Conservation (phyloP, 2,888 invertebrate species). For the Drosophila atroscutellata region DNA sequence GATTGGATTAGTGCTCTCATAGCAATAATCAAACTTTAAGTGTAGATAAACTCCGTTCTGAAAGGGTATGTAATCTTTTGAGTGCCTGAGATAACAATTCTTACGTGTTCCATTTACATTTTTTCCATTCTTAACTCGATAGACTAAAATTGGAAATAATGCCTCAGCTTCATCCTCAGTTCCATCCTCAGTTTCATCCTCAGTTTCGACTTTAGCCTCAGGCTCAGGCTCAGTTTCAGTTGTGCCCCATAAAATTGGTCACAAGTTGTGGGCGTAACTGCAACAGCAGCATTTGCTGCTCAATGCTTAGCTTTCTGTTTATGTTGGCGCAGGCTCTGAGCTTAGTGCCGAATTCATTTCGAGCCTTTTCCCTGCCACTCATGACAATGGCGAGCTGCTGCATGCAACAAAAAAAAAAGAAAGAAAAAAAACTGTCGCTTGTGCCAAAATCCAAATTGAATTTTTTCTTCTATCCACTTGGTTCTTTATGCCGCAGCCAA, state of each 20-base stretch:
- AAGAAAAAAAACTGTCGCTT: constrained; percentile 42
- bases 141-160: constrained; percentile 47
- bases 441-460: constrained; percentile 78
- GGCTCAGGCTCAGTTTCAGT: not conserved
- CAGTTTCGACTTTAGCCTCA: constrained; percentile 3
- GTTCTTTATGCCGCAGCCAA: constrained; percentile 55
- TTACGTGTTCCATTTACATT: constrained; percentile 2
- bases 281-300: constrained; percentile 24
- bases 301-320: constrained; percentile 63
- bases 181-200: not conserved
- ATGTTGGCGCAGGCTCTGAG: constrained; percentile 48
- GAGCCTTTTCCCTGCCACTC: constrained; percentile 35
- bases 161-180: constrained; percentile 21
- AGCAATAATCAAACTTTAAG: not conserved
- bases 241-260: constrained; percentile 51
- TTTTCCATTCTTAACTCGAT: not conserved
- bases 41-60: not conserved
- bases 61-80: not conserved
- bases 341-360: constrained; percentile 41
- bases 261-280: constrained; percentile 68
- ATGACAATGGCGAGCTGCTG: constrained; percentile 40
- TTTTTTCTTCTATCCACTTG: constrained; percentile 54
- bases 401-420: not conserved
- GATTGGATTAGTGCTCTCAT: not conserved
- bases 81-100: not conserved